These are phyloP conservation scores for Taxidea taxus DNA, from an alignment of 2,113 vertebrate species.

Conservation along the genomic window DNA sequence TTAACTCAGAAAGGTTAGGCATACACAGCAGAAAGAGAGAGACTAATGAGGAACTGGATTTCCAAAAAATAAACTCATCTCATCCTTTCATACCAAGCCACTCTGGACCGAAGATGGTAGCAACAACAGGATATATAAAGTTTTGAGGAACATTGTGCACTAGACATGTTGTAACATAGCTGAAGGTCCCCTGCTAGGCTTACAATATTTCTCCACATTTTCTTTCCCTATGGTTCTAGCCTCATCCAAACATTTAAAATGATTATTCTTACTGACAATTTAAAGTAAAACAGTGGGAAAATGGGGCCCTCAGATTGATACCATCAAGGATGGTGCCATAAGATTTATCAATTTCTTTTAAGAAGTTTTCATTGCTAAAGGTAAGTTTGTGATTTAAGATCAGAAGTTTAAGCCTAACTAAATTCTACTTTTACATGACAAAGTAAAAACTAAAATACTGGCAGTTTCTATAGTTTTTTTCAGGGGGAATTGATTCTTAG, in stretches of 20 bases:
- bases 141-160: background rate
- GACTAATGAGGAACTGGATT: background rate
- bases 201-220: background rate
- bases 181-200: background rate
- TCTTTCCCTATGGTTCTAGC: background rate
- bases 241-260: background rate
- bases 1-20: background rate
- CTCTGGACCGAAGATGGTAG: background rate
- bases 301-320: background rate
- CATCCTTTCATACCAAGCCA: background rate
- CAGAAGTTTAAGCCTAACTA: background rate
- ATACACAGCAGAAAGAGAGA: background rate
- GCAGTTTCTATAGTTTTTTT: background rate
- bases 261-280: background rate
- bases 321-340: background rate
- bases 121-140: background rate
- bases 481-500: background rate
- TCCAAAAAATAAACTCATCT: background rate
- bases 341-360: background rate
- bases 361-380: background rate
- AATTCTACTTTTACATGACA: conserved; percentile 7
- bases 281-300: background rate
- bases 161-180: background rate
- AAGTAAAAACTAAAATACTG: background rate
- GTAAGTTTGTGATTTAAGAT: background rate